Evolutionary conservation across 1,140 invertebrate genomes (phyloP).

Genomic region (Drosophila funebris): DNA sequence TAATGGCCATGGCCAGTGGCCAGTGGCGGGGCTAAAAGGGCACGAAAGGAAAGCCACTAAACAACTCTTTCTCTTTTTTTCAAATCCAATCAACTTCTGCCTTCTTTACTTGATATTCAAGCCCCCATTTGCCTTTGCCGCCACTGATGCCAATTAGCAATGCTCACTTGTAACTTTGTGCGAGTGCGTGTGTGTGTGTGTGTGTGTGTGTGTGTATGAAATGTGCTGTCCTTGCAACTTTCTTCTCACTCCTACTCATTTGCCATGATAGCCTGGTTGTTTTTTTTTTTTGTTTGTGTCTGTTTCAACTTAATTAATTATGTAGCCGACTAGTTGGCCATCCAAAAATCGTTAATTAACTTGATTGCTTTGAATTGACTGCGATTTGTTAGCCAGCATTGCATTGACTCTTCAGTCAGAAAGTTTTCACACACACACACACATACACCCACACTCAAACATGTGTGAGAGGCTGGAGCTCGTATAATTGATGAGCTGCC

Average conservation of each 20-base stretch:
- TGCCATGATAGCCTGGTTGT: conserved; percentile 1
- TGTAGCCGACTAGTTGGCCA: conserved; percentile 61
- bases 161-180: not conserved
- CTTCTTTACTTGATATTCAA: not conserved
- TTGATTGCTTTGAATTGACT: conserved; percentile 78
- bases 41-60: not conserved
- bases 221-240: conserved; percentile 30
- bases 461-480: not conserved
- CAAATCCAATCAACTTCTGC: not conserved
- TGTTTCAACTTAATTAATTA: conserved; percentile 70
- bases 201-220: conserved; percentile 1
- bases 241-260: not conserved
- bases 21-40: not conserved
- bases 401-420: conserved; percentile 56
- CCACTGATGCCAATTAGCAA: conserved; percentile 17
- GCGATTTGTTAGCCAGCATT: conserved; percentile 74
- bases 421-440: conserved; percentile 36
- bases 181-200: not conserved
- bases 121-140: not conserved
- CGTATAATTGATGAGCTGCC: conserved; percentile 71
- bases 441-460: conserved; percentile 18
- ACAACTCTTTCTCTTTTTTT: not conserved
- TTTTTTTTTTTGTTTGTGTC: conserved; percentile 14
- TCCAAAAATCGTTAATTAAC: conserved; percentile 77
- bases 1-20: not conserved